A percentile compares a stretch with the other conserved stretches of the same genome.
Evolutionary conservation across 1,140 invertebrate genomes (phyloP).

Genomic region (Homarus americanus): DNA sequence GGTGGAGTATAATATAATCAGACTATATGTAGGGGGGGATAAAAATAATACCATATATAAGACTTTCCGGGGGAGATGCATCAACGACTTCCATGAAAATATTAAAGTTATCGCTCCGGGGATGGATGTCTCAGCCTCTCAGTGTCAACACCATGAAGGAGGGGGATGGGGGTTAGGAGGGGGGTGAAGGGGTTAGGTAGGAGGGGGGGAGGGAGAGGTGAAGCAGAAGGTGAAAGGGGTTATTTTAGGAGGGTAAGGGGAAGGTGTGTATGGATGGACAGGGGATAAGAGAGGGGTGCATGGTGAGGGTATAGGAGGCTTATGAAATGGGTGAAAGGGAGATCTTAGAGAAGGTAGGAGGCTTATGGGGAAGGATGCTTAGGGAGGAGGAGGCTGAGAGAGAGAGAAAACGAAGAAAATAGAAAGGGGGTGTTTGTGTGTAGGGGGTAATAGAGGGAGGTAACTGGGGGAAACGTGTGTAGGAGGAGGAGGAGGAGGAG

Average conservation of each 20-base stretch:
- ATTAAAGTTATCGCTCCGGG: constrained; percentile 1
- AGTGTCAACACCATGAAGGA: background rate
- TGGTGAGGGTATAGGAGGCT: background rate
- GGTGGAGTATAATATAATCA: no score
- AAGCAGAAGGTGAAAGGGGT: background rate
- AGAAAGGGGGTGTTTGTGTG: background rate
- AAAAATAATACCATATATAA: background rate
- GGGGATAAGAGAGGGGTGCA: background rate
- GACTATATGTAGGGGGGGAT: background rate
- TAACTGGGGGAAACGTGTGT: background rate
- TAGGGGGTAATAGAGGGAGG: background rate
- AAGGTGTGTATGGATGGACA: background rate
- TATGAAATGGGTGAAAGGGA: no score
- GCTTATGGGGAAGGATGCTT: background rate
- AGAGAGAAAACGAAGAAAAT: constrained; percentile 8
- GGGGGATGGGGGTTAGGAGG: no score
- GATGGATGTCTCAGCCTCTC: background rate
- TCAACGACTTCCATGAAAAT: constrained; percentile 5
- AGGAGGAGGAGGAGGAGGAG: no score
- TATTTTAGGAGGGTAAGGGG: background rate
- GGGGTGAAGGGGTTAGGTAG: background rate
- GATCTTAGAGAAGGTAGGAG: no score
- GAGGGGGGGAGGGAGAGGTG: background rate
- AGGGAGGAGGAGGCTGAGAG: constrained; percentile 7
- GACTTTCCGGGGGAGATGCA: background rate